Conservation (phyloP, 2,113 vertebrate genomes). For the Benthochromis sp. region DNA sequence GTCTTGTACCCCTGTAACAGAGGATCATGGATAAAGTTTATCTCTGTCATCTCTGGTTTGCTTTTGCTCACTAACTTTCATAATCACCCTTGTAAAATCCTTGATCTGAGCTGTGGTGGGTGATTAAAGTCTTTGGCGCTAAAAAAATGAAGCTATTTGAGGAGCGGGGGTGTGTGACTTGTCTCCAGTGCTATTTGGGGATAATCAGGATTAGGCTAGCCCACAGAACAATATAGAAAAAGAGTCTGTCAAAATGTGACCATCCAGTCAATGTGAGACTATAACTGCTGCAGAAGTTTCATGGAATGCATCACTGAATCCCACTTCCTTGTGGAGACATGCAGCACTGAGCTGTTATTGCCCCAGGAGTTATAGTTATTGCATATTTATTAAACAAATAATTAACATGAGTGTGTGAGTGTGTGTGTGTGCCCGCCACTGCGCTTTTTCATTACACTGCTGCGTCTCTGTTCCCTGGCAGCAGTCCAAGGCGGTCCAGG, state of each 20-base stretch:
- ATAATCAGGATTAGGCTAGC: slow-evolving; percentile 50
- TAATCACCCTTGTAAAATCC: slow-evolving; percentile 45
- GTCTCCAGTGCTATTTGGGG: not conserved
- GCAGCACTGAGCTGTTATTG: slow-evolving; percentile 9
- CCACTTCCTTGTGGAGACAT: not conserved
- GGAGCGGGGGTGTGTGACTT: not conserved
- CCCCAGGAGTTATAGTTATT: slow-evolving; percentile 44
- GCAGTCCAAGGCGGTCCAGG: slow-evolving; percentile 33
- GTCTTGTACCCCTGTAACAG: not conserved
- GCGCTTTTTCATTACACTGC: slow-evolving; percentile 31
- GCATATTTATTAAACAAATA: slow-evolving; percentile 68
- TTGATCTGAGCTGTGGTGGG: slow-evolving; percentile 32
- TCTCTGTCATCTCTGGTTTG: slow-evolving; percentile 20
- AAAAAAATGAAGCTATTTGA: slow-evolving; percentile 38
- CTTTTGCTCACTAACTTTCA: slow-evolving; percentile 23
- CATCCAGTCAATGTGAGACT: not conserved
- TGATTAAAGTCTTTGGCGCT: slow-evolving; percentile 39
- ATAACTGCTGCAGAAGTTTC: slow-evolving; percentile 9
- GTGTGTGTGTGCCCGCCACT: not conserved
- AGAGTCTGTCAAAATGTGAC: not conserved
- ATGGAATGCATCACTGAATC: not conserved
- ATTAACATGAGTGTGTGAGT: slow-evolving; percentile 38
- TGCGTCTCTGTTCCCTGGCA: slow-evolving; percentile 39
- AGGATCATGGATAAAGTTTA: not conserved
- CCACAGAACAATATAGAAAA: slow-evolving; percentile 11